phyloP scores from a whole-genome alignment of 2,888 invertebrate genomes.

The Acanthosoma haemorrhoidale region DNA sequence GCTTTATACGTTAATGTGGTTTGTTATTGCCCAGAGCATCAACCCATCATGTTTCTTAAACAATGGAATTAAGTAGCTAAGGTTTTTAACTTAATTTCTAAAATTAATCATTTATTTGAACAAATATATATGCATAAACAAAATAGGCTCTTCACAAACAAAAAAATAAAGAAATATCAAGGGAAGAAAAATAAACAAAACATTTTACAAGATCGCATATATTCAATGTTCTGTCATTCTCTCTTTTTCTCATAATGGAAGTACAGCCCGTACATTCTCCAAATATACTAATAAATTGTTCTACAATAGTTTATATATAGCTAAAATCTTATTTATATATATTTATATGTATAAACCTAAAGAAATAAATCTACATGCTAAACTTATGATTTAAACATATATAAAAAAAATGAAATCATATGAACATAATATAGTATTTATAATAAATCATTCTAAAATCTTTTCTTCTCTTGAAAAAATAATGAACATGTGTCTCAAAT shows the following conservation, averaged over 20 bases:
- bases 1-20: too few species aligned
- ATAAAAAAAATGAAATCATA: conserved; percentile 33
- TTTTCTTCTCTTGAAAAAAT: conserved; percentile 32
- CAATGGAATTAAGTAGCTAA: too few species aligned
- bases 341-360: conserved; percentile 35
- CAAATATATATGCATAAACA: too few species aligned
- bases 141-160: too few species aligned
- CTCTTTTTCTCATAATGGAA: conserved; percentile 35
- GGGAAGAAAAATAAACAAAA: conserved; percentile 17
- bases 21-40: too few species aligned
- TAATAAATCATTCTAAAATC: conserved; percentile 25
- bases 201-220: conserved; percentile 36
- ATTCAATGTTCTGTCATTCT: conserved; percentile 34
- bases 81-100: too few species aligned
- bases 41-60: too few species aligned
- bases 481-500: conserved; percentile 30
- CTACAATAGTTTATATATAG: conserved; percentile 38
- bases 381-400: conserved; percentile 38
- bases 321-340: conserved; percentile 38
- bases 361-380: conserved; percentile 37
- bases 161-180: neutral
- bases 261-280: conserved; percentile 36
- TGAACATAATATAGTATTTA: conserved; percentile 25
- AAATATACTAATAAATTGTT: conserved; percentile 37
- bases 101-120: too few species aligned